These are phyloP conservation scores for Athripsodes cinereus DNA, from an alignment of 2,888 invertebrate genomes.

Conservation along the genomic window DNA sequence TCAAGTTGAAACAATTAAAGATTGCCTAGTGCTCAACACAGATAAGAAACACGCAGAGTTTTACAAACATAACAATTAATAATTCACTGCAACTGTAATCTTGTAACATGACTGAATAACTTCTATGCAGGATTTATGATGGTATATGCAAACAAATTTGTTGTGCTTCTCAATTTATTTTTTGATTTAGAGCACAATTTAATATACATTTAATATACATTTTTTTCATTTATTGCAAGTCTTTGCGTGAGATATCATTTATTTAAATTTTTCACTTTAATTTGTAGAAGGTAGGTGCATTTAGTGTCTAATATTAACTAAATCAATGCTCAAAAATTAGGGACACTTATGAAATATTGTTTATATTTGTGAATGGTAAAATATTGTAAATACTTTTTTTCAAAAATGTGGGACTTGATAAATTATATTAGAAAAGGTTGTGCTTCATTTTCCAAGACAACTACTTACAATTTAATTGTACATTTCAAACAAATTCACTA, in stretches of 20 bases:
- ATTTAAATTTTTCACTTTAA: background rate
- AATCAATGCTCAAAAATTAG: conserved; percentile 29
- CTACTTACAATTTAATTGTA: conserved; percentile 2
- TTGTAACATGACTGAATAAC: too few relatives aligned
- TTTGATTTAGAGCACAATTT: too few relatives aligned
- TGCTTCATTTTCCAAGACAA: conserved; percentile 25
- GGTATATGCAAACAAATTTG: too few relatives aligned
- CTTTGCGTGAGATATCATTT: too few relatives aligned
- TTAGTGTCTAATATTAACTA: conserved; percentile 27
- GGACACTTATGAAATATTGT: conserved; percentile 25
- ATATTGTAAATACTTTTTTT: background rate
- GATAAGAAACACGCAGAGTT: too few relatives aligned
- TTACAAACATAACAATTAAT: too few relatives aligned
- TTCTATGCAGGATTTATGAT: too few relatives aligned
- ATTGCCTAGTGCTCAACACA: too few relatives aligned
- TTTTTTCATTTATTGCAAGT: too few relatives aligned
- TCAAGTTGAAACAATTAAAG: background rate
- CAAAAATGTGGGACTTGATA: conserved; percentile 17
- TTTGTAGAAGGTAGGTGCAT: conserved; percentile 12
- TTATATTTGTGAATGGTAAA: background rate
- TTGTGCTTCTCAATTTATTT: too few relatives aligned
- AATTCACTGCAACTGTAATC: too few relatives aligned
- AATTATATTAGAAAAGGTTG: conserved; percentile 24
- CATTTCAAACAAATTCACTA: background rate
- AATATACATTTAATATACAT: too few relatives aligned